Conservation (phyloP, 2,888 invertebrate genomes). For the Gastracanthus pulcherrimus region DNA sequence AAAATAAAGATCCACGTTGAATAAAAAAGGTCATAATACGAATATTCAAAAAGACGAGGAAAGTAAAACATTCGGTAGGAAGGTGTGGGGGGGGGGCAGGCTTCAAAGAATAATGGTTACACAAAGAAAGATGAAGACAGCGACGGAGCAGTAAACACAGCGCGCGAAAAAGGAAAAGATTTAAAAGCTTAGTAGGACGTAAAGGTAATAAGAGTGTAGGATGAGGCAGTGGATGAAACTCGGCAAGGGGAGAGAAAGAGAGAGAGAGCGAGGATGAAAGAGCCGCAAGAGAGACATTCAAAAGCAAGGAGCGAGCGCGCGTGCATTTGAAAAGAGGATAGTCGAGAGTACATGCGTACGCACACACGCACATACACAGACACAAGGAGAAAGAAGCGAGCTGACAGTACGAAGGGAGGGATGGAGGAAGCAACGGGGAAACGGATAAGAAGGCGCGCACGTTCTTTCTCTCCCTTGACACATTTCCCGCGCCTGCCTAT, state of each 20-base stretch:
- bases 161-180: conserved; percentile 37
- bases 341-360: not conserved
- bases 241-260: not conserved
- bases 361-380: not conserved
- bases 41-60: not conserved
- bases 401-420: not conserved
- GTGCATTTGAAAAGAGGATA: conserved; percentile 4
- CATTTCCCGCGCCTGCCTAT: conserved; percentile 57
- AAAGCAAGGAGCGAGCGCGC: not conserved
- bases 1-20: not conserved
- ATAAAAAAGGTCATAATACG: not conserved
- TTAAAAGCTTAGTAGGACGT: conserved; percentile 27
- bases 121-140: conserved; percentile 34
- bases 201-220: conserved; percentile 32
- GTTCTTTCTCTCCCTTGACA: conserved; percentile 55
- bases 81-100: not conserved
- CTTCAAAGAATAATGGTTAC: not conserved
- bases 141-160: conserved; percentile 22
- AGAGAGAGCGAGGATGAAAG: not conserved
- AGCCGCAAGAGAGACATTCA: not conserved
- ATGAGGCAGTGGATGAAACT: not conserved
- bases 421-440: not conserved
- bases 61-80: not conserved
- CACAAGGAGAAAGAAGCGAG: not conserved
- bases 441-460: conserved; percentile 22